Evolutionary conservation across 2,797 vertebrate species (phyloP).

Genomic region (Aldrovandia affinis): DNA sequence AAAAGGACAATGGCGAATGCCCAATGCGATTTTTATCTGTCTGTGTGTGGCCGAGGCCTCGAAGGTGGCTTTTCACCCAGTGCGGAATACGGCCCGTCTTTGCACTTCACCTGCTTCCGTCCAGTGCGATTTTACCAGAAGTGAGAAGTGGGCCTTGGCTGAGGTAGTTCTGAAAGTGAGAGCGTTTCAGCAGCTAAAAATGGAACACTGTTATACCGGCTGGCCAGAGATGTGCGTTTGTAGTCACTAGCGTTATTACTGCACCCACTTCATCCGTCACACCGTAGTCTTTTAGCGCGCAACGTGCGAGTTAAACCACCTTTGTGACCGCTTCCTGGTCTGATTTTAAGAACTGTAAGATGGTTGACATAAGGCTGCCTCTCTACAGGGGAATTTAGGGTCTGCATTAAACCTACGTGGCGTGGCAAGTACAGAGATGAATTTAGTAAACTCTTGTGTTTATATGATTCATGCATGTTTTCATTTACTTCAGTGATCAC

Average conservation of each 20-base stretch:
- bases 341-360: no score
- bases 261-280: not conserved
- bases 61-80: no score
- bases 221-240: not conserved
- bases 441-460: not conserved
- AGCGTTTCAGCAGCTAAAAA: slow-evolving; percentile 56
- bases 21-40: no score
- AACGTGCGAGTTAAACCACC: not conserved
- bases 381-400: not conserved
- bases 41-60: no score
- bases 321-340: no score
- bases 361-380: no score
- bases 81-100: no score
- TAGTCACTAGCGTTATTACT: not conserved
- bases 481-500: not conserved
- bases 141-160: slow-evolving; percentile 6
- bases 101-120: not conserved
- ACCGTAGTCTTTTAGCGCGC: not conserved
- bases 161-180: slow-evolving; percentile 61
- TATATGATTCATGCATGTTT: no score
- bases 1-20: no score
- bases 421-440: not conserved
- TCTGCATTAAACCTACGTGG: not conserved
- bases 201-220: slow-evolving; percentile 37
- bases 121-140: not conserved